phyloP scores from a whole-genome alignment of 2,797 vertebrate species.

The Pagetopsis macropterus region DNA sequence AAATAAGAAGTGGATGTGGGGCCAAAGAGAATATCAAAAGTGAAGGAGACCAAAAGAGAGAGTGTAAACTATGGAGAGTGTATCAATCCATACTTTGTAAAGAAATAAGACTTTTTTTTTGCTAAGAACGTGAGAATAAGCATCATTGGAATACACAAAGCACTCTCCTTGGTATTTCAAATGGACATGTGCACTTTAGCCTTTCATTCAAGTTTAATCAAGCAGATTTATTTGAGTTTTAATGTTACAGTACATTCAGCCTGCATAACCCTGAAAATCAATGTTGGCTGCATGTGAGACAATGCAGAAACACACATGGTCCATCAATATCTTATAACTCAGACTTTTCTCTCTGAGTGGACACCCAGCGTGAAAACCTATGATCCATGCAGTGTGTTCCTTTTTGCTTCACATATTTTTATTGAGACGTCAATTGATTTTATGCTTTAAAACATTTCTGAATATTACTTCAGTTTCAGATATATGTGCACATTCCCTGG shows the following conservation, averaged over 20 bases:
- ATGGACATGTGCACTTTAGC: conserved; percentile 30
- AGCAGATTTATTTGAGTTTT: conserved; percentile 26
- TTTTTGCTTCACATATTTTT: neutral
- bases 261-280: conserved; percentile 32
- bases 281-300: conserved; percentile 26
- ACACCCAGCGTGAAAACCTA: conserved; percentile 20
- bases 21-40: conserved; percentile 70
- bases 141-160: conserved; percentile 26
- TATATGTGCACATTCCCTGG: neutral
- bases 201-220: conserved; percentile 49
- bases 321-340: conserved; percentile 53
- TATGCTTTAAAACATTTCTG: neutral
- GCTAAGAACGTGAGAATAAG: conserved; percentile 41
- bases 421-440: neutral
- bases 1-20: conserved; percentile 71
- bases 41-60: conserved; percentile 45
- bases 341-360: conserved; percentile 18
- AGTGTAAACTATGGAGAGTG: conserved; percentile 30
- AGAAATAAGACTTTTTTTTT: conserved; percentile 36
- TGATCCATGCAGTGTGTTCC: conserved; percentile 2
- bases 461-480: neutral
- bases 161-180: conserved; percentile 36
- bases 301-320: conserved; percentile 35
- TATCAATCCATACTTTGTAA: conserved; percentile 61
- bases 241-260: conserved; percentile 27